These are phyloP conservation scores for Drosophila willistoni DNA, from an alignment of 1,140 invertebrate genomes.

Conservation along the genomic window DNA sequence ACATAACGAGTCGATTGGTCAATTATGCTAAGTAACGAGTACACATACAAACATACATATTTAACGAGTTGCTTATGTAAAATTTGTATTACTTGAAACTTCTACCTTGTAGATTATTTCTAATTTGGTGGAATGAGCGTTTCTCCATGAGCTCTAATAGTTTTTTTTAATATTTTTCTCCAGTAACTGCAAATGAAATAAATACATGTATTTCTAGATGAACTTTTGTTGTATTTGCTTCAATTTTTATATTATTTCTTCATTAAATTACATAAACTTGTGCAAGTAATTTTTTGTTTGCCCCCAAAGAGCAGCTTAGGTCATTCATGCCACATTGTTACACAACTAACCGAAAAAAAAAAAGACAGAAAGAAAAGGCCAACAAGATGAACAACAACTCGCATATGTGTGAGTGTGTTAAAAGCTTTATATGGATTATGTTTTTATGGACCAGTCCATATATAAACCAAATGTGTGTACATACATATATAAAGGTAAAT, in stretches of 20 bases:
- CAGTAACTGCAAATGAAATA: too few species aligned
- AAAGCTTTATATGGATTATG: conserved; percentile 62
- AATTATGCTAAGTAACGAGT: too few species aligned
- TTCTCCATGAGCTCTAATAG: too few species aligned
- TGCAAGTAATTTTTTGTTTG: conserved; percentile 1
- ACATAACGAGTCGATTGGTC: too few species aligned
- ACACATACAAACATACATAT: too few species aligned
- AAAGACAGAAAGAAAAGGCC: not conserved
- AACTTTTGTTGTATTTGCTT: not conserved
- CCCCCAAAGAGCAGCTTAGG: conserved; percentile 2
- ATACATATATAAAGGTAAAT: not conserved
- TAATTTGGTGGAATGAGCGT: too few species aligned
- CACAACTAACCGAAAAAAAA: not conserved
- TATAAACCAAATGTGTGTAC: not conserved
- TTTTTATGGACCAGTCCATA: conserved; percentile 39
- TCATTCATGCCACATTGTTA: not conserved
- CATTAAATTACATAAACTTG: conserved; percentile 6
- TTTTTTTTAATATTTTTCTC: too few species aligned
- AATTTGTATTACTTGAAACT: too few species aligned
- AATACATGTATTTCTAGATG: not conserved
- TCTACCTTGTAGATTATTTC: too few species aligned
- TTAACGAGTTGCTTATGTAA: too few species aligned
- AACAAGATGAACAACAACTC: not conserved
- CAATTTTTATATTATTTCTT: not conserved
- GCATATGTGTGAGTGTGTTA: conserved; percentile 18